These are phyloP conservation scores for Dendrolimus kikuchii DNA, from an alignment of 1,140 invertebrate genomes.

Conservation along the genomic window DNA sequence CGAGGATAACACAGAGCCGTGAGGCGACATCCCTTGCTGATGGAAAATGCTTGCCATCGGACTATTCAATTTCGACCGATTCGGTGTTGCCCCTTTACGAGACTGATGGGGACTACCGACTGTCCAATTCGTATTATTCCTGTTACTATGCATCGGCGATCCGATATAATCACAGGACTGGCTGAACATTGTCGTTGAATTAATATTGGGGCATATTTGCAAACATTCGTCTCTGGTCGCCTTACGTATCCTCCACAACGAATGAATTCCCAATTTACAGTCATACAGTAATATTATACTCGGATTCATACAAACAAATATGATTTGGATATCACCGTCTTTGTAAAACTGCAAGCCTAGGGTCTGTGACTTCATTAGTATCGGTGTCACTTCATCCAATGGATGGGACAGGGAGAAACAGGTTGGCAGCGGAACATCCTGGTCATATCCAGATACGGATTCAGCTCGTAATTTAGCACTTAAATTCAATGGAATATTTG, in stretches of 20 bases:
- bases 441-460: constrained; percentile 49
- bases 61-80: constrained; percentile 74
- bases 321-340: constrained; percentile 67
- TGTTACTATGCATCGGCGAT: constrained; percentile 47
- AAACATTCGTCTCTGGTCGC: constrained; percentile 82
- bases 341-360: constrained; percentile 73
- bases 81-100: constrained; percentile 35
- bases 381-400: constrained; percentile 89
- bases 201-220: constrained; percentile 70
- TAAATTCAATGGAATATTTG: constrained; percentile 41
- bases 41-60: constrained; percentile 74
- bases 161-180: constrained; percentile 61
- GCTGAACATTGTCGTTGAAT: constrained; percentile 63
- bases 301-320: constrained; percentile 69
- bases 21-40: constrained; percentile 63
- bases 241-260: constrained; percentile 86
- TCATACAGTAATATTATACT: constrained; percentile 83
- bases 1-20: constrained; percentile 61
- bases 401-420: constrained; percentile 91
- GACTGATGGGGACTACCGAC: constrained; percentile 56
- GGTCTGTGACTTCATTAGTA: constrained; percentile 78
- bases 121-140: constrained; percentile 45
- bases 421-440: constrained; percentile 73
- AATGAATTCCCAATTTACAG: constrained; percentile 82
- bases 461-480: constrained; percentile 50